Base-by-base conservation (phyloP, 1,140 invertebrate species). In the Riptortus pedestris region DNA sequence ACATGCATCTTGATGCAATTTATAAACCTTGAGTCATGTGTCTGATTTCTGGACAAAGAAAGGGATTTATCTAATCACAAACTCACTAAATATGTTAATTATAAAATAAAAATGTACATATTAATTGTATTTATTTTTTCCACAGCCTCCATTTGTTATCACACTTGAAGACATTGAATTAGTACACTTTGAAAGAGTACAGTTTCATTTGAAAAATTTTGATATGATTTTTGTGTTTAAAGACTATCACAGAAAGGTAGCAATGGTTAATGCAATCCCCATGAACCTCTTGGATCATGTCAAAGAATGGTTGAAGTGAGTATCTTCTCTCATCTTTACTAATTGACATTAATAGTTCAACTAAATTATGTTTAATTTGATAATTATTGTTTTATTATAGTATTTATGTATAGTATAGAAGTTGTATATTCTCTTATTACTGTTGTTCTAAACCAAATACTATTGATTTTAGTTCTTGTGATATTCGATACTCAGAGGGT, bases 221-320 rank as follows among this genome's bases (percentile, higher is more conserved):
- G 97, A 99, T 76, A 99, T 99, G 93, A 91, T 99, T 26, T 99
- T 99, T 74, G 90, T 99, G 31, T 99, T 98, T 72, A 99, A 99
- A 78, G 95, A 99, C 77, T 99, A 99, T 75, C 81, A 84, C 52
- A 85, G 87, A 70, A 98, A 97, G 78, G 86, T 91, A 1, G 85
- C 92, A 0, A 96, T 96, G 88, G 88, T 99, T 0, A 97, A 96
- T 75, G 92, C 96, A 12, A 93, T 99, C 72, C 96, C 96, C 0
- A 98, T 98, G 93, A 92, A 91, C 71, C 90, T 96, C 85, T 78
- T 99, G 70, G 96, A 99, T 79, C 93, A 97, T 78, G 94, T 99
- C 3, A 99, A 99, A 76, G 95, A 98, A 76, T 98, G 96, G 96
- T 78, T 99, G 0, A 98, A 98, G 91, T 95, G 75, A 81, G 82